These are phyloP conservation scores for Tenrec ecaudatus DNA, from an alignment of 2,113 vertebrate species.

Conservation along the genomic window DNA sequence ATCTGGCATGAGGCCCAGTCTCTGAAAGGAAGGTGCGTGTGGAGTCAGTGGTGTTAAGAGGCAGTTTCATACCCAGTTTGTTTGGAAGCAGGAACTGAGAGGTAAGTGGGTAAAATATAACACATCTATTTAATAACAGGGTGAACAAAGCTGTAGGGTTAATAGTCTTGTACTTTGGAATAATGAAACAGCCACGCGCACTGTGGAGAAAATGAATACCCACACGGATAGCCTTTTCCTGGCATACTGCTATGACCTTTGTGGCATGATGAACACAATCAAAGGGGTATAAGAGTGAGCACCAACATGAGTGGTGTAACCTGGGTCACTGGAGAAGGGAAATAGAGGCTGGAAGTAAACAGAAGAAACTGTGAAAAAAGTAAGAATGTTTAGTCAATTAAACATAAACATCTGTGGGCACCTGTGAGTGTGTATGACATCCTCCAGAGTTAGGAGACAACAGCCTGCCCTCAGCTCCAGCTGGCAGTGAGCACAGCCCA, in stretches of 20 bases:
- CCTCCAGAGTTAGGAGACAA: neutral
- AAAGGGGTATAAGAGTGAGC: too few relatives aligned
- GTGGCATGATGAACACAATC: neutral
- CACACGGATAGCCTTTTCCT: neutral
- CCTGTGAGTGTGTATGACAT: fast-evolving
- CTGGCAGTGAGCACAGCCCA: too few relatives aligned
- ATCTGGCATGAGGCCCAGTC: neutral
- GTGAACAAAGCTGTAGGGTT: neutral
- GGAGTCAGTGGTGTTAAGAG: neutral
- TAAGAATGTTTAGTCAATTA: neutral
- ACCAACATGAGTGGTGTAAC: neutral
- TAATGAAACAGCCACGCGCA: neutral
- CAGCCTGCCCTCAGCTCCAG: neutral
- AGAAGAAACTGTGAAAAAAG: neutral
- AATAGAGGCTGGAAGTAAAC: neutral
- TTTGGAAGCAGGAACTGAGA: neutral
- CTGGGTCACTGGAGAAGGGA: neutral
- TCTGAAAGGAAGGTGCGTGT: neutral
- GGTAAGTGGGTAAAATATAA: neutral
- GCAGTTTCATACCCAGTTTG: neutral
- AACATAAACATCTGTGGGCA: neutral
- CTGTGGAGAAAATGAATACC: neutral
- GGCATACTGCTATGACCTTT: too few relatives aligned
- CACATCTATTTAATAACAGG: neutral
- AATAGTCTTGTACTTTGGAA: neutral